These are phyloP conservation scores for Tinea trinotella DNA, from an alignment of 2,888 invertebrate genomes.

Conservation along the genomic window DNA sequence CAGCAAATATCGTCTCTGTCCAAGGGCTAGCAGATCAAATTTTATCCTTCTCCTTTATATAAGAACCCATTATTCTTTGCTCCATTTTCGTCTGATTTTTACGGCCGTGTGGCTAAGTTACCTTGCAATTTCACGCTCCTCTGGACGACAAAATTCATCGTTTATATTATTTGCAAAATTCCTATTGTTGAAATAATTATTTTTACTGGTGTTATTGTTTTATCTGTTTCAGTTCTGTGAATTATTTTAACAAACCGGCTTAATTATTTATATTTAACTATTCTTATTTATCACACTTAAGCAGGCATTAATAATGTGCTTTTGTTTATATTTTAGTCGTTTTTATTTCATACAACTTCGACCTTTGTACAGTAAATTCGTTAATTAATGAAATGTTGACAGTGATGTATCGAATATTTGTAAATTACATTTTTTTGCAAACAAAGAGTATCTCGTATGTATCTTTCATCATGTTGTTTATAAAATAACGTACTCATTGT, in stretches of 20 bases:
- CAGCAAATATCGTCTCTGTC: slow-evolving; percentile 16
- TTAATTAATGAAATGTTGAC: slow-evolving; percentile 7
- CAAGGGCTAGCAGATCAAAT: slow-evolving; percentile 19
- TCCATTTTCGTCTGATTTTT: slow-evolving; percentile 30
- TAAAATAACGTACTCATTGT: no score
- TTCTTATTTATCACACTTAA: no score
- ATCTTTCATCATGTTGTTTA: neutral
- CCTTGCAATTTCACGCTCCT: slow-evolving; percentile 37
- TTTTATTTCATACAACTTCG: neutral
- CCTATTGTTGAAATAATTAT: slow-evolving; percentile 10
- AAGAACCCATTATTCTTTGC: slow-evolving; percentile 23
- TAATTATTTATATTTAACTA: no score
- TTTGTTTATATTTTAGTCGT: neutral
- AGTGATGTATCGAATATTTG: neutral
- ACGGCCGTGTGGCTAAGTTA: slow-evolving; percentile 28
- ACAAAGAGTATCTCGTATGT: no score
- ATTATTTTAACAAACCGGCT: neutral
- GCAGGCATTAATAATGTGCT: no score
- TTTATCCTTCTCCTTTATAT: slow-evolving; percentile 16
- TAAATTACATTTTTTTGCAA: no score
- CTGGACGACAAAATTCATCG: slow-evolving; percentile 30
- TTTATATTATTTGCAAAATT: slow-evolving; percentile 14
- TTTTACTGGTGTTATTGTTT: neutral
- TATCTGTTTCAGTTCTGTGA: neutral
- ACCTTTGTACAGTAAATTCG: neutral